Conservation (phyloP, 1,140 invertebrate genomes). For the Solen grandis region DNA sequence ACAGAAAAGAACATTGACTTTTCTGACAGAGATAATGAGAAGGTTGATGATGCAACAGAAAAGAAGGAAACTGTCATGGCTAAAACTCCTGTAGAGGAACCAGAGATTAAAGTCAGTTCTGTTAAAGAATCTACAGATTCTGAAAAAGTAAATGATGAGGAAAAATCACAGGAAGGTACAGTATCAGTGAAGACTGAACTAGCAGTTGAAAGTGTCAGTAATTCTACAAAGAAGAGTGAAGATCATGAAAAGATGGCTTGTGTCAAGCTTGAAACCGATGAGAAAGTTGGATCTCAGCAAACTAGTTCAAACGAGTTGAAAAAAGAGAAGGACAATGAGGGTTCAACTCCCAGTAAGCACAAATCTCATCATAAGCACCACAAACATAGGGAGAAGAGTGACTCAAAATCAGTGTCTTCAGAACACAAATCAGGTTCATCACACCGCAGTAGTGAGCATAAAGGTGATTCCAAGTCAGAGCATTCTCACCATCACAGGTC, state of each 20-base stretch:
- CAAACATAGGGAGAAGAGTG: conserved; percentile 4
- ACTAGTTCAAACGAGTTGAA: too few relatives aligned
- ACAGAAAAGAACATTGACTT: neutral
- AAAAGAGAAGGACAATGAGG: too few relatives aligned
- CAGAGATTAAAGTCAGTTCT: too few relatives aligned
- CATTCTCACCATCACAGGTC: conserved; percentile 31
- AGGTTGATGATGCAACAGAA: neutral
- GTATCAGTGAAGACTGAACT: too few relatives aligned
- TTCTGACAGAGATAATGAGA: neutral
- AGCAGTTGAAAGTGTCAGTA: too few relatives aligned
- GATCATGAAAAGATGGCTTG: too few relatives aligned
- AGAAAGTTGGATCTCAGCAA: too few relatives aligned
- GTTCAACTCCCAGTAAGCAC: too few relatives aligned
- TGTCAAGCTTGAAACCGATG: too few relatives aligned
- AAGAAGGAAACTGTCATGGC: neutral
- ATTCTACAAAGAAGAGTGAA: too few relatives aligned
- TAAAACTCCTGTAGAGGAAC: too few relatives aligned
- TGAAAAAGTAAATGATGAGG: neutral
- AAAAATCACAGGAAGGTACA: neutral
- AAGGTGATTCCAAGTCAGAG: conserved; percentile 15
- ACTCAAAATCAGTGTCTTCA: conserved; percentile 1
- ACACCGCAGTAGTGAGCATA: conserved; percentile 1
- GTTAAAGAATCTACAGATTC: too few relatives aligned
- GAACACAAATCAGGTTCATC: neutral
- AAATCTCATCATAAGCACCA: conserved; percentile 26